Evolutionary conservation across 2,797 vertebrate genomes (phyloP).

Genomic region (Sebastes matsubarae): DNA sequence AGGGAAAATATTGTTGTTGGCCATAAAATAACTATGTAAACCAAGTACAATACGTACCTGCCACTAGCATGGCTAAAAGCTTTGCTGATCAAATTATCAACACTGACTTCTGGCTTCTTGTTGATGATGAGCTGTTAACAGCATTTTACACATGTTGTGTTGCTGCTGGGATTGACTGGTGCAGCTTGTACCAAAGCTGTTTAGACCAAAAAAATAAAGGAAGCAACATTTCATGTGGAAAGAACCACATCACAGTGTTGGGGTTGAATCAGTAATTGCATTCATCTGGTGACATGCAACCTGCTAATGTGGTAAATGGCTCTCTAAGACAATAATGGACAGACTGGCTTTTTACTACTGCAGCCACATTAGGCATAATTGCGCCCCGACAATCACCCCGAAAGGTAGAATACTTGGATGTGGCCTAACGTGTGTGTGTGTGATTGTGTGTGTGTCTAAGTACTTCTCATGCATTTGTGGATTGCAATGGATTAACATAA

Average conservation of each 20-base stretch:
- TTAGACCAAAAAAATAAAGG: not conserved
- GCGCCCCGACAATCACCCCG: not conserved
- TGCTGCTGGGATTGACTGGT: not conserved
- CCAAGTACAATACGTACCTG: not conserved
- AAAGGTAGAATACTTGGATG: conserved; percentile 12
- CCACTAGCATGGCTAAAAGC: not conserved
- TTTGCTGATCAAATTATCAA: not conserved
- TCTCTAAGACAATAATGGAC: conserved; percentile 46
- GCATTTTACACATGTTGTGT: not conserved
- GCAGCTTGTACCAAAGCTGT: not conserved
- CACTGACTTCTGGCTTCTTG: not conserved
- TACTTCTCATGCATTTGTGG: not conserved
- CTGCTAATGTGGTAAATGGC: conserved; percentile 51
- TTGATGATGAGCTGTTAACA: not conserved
- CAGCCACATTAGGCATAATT: conserved; percentile 28
- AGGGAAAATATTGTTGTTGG: too few species aligned
- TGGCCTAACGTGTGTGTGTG: not conserved
- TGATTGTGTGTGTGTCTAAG: not conserved
- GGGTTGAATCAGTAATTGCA: conserved; percentile 40
- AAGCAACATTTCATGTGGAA: not conserved
- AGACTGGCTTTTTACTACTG: conserved; percentile 24
- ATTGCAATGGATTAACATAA: not conserved
- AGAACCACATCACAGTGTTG: not conserved
- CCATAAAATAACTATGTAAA: too few species aligned
- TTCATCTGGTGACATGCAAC: conserved; percentile 42